Evolutionary conservation across 35 echinoderm and acorn worm genomes (phyloP).

Genomic region (Lytechinus pictus): DNA sequence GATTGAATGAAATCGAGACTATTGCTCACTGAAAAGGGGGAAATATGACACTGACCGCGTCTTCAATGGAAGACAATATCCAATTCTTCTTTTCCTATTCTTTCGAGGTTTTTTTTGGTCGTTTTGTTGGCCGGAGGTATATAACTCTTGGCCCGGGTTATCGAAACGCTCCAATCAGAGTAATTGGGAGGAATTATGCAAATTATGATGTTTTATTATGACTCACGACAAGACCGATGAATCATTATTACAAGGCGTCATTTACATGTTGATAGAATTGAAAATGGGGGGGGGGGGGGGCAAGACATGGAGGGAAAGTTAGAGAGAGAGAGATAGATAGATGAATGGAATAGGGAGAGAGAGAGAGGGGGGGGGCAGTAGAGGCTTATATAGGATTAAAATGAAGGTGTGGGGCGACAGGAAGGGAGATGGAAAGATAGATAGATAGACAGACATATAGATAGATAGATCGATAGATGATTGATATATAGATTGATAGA

Average conservation of each 20-base stretch:
- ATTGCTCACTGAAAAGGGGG: background rate
- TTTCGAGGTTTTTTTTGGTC: background rate
- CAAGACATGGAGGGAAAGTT: background rate
- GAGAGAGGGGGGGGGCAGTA: background rate
- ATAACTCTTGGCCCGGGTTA: constrained; percentile 20
- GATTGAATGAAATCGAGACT: background rate
- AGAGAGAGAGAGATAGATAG: background rate
- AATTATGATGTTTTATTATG: constrained; percentile 36
- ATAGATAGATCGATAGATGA: too few species aligned
- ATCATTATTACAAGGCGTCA: background rate
- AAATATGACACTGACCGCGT: background rate
- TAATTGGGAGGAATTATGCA: constrained; percentile 46
- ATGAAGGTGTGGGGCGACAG: too few species aligned
- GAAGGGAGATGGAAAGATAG: too few species aligned
- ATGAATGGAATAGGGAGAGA: background rate
- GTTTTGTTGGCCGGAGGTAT: background rate
- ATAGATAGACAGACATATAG: too few species aligned
- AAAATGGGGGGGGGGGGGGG: background rate
- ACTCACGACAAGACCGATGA: constrained; percentile 7
- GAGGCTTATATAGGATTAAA: background rate
- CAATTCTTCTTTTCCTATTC: background rate
- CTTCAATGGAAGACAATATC: background rate
- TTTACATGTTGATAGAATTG: constrained; percentile 2
- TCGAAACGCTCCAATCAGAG: constrained; percentile 16
- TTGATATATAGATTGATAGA: too few species aligned